Conservation (phyloP, 2,888 invertebrate genomes). For the Macrosiphum euphorbiae region DNA sequence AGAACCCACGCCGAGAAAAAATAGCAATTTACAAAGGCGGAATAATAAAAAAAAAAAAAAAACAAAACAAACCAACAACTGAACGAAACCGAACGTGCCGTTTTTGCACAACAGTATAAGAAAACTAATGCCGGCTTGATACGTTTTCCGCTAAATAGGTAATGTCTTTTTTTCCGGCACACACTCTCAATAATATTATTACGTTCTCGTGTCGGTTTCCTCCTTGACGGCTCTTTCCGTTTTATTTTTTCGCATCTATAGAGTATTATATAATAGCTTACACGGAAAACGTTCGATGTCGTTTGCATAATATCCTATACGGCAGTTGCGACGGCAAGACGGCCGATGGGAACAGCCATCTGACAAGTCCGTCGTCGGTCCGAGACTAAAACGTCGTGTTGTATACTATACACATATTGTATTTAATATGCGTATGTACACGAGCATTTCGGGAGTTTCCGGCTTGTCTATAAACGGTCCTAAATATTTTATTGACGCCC, state of each 20-base stretch:
- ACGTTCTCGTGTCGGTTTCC: background rate
- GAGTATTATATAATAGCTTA: too few relatives aligned
- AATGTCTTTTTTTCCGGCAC: background rate
- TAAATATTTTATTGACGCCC: slow-evolving; percentile 35
- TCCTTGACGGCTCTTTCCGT: background rate
- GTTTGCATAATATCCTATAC: background rate
- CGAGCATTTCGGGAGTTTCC: background rate
- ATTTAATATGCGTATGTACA: background rate
- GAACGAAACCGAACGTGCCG: background rate
- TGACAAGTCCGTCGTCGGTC: background rate
- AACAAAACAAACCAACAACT: background rate
- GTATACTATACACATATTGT: background rate
- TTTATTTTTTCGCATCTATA: background rate
- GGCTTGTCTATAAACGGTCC: background rate
- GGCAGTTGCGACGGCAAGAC: background rate
- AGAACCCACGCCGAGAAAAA: background rate
- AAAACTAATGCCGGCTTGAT: background rate
- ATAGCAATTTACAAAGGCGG: background rate
- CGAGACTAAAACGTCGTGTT: background rate
- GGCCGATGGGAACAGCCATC: background rate
- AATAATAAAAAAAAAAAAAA: background rate
- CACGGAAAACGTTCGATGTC: background rate
- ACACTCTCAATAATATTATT: background rate
- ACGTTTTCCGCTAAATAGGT: background rate
- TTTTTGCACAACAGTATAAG: background rate